A percentile compares a stretch with the other conserved stretches of the same genome.
phyloP scores from a whole-genome alignment of 2,113 vertebrate species.

The Pomatorhinus ruficollis region DNA sequence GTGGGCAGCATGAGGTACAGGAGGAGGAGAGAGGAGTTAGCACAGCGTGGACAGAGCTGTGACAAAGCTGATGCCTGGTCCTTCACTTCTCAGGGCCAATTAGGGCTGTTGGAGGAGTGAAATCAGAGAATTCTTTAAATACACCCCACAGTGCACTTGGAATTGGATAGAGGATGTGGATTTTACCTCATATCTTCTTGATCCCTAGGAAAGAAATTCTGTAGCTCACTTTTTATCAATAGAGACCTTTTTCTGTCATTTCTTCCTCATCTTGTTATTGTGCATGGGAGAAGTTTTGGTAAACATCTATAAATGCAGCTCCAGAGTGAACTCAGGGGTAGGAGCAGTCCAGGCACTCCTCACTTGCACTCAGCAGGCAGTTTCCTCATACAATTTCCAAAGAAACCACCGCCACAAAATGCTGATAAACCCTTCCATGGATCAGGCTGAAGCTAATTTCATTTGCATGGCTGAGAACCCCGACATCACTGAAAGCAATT shows the following conservation, averaged over 20 bases:
- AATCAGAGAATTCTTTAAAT: background rate
- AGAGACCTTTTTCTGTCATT: background rate
- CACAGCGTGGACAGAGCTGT: background rate
- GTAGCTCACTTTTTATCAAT: background rate
- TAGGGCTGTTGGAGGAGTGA: background rate
- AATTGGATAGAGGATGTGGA: rapidly evolving
- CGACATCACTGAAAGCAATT: background rate
- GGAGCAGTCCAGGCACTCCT: background rate
- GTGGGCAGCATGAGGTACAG: background rate
- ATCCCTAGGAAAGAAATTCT: background rate
- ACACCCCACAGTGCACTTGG: background rate
- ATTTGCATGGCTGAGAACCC: background rate
- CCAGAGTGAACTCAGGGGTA: background rate
- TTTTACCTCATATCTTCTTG: background rate
- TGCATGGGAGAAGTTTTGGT: background rate
- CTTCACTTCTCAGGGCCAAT: background rate
- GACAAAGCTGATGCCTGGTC: background rate
- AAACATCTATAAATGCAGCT: background rate
- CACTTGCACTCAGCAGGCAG: rapidly evolving
- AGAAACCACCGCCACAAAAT: background rate
- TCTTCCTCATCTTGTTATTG: background rate
- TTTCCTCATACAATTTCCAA: background rate
- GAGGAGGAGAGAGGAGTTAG: background rate
- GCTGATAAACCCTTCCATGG: background rate
- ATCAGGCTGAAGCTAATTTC: background rate